Percentiles rank a stretch among this genome's conserved stretches.
phyloP scores from a whole-genome alignment of 1,140 invertebrate species.

The Lethocerus indicus region DNA sequence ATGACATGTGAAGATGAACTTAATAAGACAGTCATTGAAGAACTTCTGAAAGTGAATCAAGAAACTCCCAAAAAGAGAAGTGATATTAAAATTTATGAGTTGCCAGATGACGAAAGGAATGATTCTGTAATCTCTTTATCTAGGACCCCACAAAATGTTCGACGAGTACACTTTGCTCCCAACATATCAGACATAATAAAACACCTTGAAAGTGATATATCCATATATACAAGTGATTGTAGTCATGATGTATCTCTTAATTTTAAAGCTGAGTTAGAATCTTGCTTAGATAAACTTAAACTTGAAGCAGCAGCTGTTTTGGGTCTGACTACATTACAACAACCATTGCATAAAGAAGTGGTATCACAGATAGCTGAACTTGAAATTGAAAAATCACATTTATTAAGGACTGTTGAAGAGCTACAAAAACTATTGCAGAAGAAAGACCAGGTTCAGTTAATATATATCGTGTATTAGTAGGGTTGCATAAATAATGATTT shows the following conservation, averaged over 20 bases:
- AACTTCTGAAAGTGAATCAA: constrained; percentile 30
- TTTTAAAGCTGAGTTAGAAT: constrained; percentile 37
- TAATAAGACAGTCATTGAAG: constrained; percentile 48
- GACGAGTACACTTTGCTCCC: constrained; percentile 47
- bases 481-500: too few species aligned
- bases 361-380: too few species aligned
- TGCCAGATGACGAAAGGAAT: neutral
- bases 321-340: constrained; percentile 29
- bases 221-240: too few species aligned
- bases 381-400: too few species aligned
- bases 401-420: too few species aligned
- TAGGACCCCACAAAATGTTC: constrained; percentile 20
- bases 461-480: too few species aligned
- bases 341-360: too few species aligned
- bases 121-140: too few species aligned
- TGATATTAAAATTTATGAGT: neutral
- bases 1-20: constrained; percentile 56
- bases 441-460: too few species aligned
- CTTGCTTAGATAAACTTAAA: constrained; percentile 42
- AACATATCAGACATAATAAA: neutral
- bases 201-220: too few species aligned
- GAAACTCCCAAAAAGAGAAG: neutral
- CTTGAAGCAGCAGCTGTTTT: constrained; percentile 47
- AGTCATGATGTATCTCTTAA: constrained; percentile 33
- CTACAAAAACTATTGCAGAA: too few species aligned